These are phyloP conservation scores for Zeugodacus cucurbitae DNA, from an alignment of 1,140 invertebrate genomes.

Conservation along the genomic window DNA sequence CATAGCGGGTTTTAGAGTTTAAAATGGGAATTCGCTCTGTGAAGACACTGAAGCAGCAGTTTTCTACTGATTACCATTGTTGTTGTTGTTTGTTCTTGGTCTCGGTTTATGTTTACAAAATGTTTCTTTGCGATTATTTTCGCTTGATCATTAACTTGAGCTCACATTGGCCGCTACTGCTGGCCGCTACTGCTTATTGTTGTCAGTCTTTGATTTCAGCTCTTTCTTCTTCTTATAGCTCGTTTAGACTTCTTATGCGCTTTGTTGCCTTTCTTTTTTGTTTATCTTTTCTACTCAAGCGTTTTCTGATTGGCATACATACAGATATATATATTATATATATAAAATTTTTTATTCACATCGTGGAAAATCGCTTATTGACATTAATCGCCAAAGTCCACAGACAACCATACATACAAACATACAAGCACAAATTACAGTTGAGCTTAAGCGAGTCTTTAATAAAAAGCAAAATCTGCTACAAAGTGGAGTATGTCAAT, in stretches of 20 bases:
- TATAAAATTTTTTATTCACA: background rate
- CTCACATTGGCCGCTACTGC: background rate
- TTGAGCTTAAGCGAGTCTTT: background rate
- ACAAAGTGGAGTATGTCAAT: slow-evolving; percentile 25
- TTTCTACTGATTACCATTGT: too few relatives aligned
- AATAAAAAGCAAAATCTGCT: background rate
- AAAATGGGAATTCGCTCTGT: background rate
- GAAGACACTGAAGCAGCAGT: background rate
- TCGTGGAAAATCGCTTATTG: background rate
- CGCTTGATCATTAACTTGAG: background rate
- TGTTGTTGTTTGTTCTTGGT: background rate
- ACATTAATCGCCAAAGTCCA: background rate
- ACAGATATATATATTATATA: background rate
- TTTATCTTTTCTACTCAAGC: background rate
- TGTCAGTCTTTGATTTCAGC: background rate
- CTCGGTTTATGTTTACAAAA: slow-evolving; percentile 6
- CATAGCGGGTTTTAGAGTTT: background rate
- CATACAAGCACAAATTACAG: background rate
- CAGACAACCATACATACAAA: background rate
- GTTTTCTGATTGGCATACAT: background rate
- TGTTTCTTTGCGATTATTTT: slow-evolving; percentile 3
- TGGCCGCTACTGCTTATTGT: background rate
- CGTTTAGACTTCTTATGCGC: background rate
- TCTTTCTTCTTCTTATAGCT: background rate
- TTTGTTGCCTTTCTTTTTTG: slow-evolving; percentile 13